phyloP scores from a whole-genome alignment of 92 coral and sea anemone species.

The Phenganax stokvisi region DNA sequence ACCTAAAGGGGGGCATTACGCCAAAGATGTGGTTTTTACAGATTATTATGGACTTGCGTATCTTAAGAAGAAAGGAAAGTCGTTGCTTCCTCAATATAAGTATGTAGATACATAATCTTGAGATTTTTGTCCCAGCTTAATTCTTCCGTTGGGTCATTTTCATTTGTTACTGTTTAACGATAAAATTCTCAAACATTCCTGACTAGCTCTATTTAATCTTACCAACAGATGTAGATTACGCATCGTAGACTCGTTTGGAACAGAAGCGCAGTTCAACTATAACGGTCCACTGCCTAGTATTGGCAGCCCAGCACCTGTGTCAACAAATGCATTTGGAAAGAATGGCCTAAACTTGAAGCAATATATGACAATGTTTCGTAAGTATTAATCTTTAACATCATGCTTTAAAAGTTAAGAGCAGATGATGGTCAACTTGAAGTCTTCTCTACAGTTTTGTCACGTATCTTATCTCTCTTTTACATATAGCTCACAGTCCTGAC shows the following conservation, averaged over 20 bases:
- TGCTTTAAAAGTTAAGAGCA: no score
- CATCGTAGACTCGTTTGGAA: slow-evolving; percentile 92
- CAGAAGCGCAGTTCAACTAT: slow-evolving; percentile 93
- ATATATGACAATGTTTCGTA: slow-evolving; percentile 98
- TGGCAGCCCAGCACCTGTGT: slow-evolving; percentile 34
- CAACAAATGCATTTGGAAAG: slow-evolving; percentile 56
- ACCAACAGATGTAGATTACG: slow-evolving; percentile 75
- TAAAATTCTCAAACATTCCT: no score
- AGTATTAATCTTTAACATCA: slow-evolving; percentile 19
- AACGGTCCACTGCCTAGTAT: slow-evolving; percentile 63
- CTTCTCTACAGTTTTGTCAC: no score
- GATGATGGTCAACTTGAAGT: not conserved
- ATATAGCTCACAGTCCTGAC: slow-evolving; percentile 96
- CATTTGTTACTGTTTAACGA: not conserved
- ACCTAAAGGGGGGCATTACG: slow-evolving; percentile 38
- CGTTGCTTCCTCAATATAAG: slow-evolving; percentile 60
- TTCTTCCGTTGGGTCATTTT: not conserved
- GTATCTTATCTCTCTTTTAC: not conserved
- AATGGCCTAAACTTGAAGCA: slow-evolving; percentile 78
- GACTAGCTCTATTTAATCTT: not conserved
- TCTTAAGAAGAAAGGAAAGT: slow-evolving; percentile 57
- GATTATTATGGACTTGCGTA: slow-evolving; percentile 84
- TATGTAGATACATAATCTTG: slow-evolving; percentile 33
- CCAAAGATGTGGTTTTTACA: slow-evolving; percentile 63
- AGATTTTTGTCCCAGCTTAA: not conserved